Percentiles rank a stretch among this genome's conserved stretches.
Conservation (phyloP, 2,797 vertebrate species). For the Picus viridis region DNA sequence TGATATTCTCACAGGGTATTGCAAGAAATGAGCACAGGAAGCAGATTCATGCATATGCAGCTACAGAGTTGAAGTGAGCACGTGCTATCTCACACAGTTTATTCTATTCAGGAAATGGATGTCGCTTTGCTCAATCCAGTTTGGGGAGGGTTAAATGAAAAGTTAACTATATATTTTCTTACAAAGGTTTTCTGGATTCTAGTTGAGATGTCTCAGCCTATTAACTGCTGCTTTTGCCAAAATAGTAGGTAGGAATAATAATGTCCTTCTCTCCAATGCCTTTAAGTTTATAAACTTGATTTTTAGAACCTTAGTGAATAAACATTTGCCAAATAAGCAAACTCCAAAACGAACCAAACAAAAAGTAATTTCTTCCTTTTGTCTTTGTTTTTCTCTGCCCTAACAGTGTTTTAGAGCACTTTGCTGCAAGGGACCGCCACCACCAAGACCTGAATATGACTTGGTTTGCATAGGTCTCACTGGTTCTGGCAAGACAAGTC, state of each 20-base stretch:
- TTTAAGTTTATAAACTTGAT: neutral
- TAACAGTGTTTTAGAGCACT: conserved; percentile 95
- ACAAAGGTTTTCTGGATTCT: neutral
- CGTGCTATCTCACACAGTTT: fast-evolving
- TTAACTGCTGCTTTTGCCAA: neutral
- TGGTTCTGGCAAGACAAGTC: conserved; percentile 94
- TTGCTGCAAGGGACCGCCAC: conserved; percentile 97
- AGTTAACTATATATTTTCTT: neutral
- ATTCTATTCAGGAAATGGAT: neutral
- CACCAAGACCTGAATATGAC: conserved; percentile 94
- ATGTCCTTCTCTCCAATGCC: neutral
- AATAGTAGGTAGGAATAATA: neutral
- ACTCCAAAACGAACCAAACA: too few relatives aligned
- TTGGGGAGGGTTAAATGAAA: neutral
- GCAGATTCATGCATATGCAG: neutral
- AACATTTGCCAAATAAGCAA: neutral
- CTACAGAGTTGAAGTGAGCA: neutral
- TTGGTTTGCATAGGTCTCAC: conserved; percentile 98
- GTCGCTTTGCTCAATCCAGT: neutral
- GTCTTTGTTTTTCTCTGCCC: neutral
- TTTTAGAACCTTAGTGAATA: neutral
- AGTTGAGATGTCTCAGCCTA: neutral
- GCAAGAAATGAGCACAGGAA: neutral
- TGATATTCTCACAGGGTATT: neutral
- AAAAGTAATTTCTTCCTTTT: neutral